phyloP scores from a whole-genome alignment of 2,888 invertebrate species.

The Linyphia triangularis region DNA sequence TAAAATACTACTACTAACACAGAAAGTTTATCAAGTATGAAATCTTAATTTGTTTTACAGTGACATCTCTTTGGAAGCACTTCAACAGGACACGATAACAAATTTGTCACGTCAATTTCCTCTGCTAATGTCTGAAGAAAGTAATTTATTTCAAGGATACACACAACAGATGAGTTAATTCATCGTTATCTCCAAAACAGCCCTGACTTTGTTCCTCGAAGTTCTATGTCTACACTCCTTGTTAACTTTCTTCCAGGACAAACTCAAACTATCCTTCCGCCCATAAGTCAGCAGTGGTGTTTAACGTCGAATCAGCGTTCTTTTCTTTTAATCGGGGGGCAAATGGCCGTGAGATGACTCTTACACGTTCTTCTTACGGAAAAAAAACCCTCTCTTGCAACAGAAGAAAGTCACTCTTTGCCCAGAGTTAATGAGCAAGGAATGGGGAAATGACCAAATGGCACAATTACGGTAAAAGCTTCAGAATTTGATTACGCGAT shows the following conservation, averaged over 20 bases:
- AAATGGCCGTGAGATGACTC: constrained; percentile 67
- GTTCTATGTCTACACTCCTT: not conserved
- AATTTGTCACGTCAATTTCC: not conserved
- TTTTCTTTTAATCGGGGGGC: constrained; percentile 68
- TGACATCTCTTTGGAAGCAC: not conserved
- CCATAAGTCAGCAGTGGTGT: constrained; percentile 15
- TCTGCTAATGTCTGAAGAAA: not conserved
- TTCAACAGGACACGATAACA: not conserved
- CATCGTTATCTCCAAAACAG: not conserved
- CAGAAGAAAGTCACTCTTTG: constrained; percentile 52
- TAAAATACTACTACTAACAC: too few species aligned
- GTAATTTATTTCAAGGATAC: not conserved
- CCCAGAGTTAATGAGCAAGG: constrained; percentile 59
- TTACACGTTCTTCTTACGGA: constrained; percentile 45
- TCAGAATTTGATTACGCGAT: constrained; percentile 72
- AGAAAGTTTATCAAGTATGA: too few species aligned
- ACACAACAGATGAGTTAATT: not conserved
- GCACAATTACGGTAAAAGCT: constrained; percentile 71
- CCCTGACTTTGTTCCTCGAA: not conserved
- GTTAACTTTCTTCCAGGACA: not conserved
- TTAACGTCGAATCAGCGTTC: constrained; percentile 69
- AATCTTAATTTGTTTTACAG: not conserved
- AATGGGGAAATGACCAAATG: constrained; percentile 58
- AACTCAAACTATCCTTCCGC: not conserved
- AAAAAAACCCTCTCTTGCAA: constrained; percentile 28